These are phyloP conservation scores for Larimichthys polyactis DNA, from an alignment of 2,113 vertebrate genomes.

Conservation along the genomic window DNA sequence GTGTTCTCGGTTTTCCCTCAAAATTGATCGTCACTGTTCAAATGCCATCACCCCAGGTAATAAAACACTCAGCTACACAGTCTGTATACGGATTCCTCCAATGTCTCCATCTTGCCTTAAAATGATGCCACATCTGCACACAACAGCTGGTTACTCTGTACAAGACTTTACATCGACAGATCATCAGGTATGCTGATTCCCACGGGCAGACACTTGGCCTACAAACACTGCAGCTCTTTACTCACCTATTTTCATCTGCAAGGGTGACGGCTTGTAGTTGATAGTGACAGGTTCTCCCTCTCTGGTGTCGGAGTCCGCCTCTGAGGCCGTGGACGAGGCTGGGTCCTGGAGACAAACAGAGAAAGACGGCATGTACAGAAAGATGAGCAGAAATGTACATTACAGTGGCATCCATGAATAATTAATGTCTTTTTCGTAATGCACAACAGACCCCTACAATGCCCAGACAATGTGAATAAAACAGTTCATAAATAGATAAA, in stretches of 20 bases:
- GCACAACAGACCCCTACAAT: constrained; percentile 18
- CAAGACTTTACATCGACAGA: background rate
- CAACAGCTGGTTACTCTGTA: background rate
- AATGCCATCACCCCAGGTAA: background rate
- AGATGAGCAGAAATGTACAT: constrained; percentile 44
- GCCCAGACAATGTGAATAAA: constrained; percentile 19
- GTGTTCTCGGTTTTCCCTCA: constrained; percentile 2
- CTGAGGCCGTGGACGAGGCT: constrained; percentile 91
- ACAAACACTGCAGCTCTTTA: background rate
- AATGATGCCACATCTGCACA: background rate
- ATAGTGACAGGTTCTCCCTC: constrained; percentile 96
- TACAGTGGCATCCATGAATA: constrained; percentile 39
- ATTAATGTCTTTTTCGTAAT: constrained; percentile 34
- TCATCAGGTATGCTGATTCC: background rate
- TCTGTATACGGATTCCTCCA: background rate
- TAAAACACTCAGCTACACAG: background rate
- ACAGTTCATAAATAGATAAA: constrained; percentile 23
- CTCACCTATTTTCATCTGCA: constrained; percentile 98
- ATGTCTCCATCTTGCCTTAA: background rate
- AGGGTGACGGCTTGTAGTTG: constrained; percentile 97
- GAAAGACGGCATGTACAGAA: background rate
- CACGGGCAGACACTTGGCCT: background rate
- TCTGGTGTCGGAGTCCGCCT: constrained; percentile 92
- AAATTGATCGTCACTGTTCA: background rate
- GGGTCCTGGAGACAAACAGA: constrained; percentile 87